Base-by-base conservation (phyloP, 1,140 invertebrate genomes). In the Stegodyphus dumicola region DNA sequence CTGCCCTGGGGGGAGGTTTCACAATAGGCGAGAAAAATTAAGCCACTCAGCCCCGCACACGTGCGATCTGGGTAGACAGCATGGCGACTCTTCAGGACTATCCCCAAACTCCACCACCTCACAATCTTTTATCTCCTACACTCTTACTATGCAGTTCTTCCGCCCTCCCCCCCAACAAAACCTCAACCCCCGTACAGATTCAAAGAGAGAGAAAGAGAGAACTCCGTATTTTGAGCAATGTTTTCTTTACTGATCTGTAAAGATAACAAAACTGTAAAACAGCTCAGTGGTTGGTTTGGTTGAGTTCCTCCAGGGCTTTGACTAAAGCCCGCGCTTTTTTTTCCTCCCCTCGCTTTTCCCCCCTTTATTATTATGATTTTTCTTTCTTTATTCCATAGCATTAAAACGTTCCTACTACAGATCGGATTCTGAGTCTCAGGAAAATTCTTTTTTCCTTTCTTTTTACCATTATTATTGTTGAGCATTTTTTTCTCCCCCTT, bases 191-290 rank as follows among this genome's bases (percentile, higher is more conserved):
- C 53, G 52, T 56, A 66, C 64, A 64, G 51, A 67, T 69, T 51
- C 60, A 51, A 18, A 78, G 67, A 67, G 18, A 48, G 75, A 60
- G 51, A n/a, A n/a, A n/a, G 64, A 66, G 18, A 48, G 75, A 60
- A 66, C 18, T 56, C 73, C 73, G 74, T 85, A 85, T 85, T 85
- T 77, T 77, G 81, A 81, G 79, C 70, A 65, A 77, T 85, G 81
- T 85, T 85, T 85, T 85, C 81, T 85, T 85, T 85, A 51, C 81
- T 85, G 81, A 85, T 85, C 81, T 85, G 81, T 60, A 85, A 85
- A 85, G 81, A 85, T 85, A 85, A 85, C 81, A 85, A 85, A 85
- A 85, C 81, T 85, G 81, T 85, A 85, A 85, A 85, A 85, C 81
- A 85, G 81, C 81, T 74, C 70, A 74, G 70, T 77, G 81, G 81